Evolutionary conservation across 35 echinoderm and acorn worm genomes (phyloP).

Genomic region (Lytechinus pictus): DNA sequence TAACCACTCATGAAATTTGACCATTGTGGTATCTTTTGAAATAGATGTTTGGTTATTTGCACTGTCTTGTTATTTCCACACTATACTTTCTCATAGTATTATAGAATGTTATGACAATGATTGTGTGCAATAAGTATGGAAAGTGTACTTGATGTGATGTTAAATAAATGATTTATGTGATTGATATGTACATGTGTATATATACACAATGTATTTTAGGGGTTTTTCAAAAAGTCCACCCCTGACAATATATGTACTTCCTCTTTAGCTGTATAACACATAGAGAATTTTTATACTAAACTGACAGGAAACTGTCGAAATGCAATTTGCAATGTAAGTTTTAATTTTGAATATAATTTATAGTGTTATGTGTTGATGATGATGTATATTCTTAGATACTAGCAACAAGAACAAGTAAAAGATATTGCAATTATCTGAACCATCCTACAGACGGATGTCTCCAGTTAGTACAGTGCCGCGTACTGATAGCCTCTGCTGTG

Average conservation of each 20-base stretch:
- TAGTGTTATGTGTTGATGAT: background rate
- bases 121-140: conserved; percentile 6
- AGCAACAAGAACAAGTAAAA: background rate
- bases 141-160: conserved; percentile 11
- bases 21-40: no score
- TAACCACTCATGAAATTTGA: no score
- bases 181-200: background rate
- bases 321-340: background rate
- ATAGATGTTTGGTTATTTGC: no score
- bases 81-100: no score
- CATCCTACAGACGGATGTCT: no score
- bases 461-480: no score
- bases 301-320: background rate
- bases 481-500: no score
- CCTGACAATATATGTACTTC: background rate
- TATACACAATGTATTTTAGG: background rate
- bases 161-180: background rate
- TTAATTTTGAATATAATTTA: background rate
- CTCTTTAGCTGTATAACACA: background rate
- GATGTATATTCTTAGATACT: background rate
- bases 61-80: no score
- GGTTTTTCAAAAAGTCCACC: background rate
- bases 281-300: background rate
- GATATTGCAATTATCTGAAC: no score
- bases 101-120: background rate